Evolutionary conservation across 1,140 invertebrate species (phyloP).

Genomic region (Pseudomyrmex concolor): DNA sequence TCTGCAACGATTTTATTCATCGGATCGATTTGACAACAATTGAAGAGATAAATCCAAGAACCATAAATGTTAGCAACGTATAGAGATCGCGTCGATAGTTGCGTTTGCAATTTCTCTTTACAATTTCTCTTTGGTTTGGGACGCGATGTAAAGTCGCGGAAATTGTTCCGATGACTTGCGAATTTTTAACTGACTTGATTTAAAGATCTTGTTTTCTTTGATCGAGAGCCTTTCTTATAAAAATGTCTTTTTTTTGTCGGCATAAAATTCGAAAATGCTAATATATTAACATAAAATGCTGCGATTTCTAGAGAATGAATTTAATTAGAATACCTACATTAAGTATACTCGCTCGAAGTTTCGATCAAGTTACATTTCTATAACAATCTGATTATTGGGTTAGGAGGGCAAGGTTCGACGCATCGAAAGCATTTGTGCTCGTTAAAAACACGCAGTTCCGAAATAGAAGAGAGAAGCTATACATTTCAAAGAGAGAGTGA

Average conservation of each 20-base stretch:
- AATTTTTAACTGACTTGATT: slow-evolving; percentile 11
- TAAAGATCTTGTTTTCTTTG: not conserved
- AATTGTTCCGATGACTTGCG: slow-evolving; percentile 10
- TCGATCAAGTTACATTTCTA: not conserved
- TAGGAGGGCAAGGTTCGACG: not conserved
- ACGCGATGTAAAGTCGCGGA: not conserved
- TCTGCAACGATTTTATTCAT: not conserved
- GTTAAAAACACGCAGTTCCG: slow-evolving; percentile 18
- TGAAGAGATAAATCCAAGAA: slow-evolving; percentile 13
- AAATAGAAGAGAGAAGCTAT: slow-evolving; percentile 54
- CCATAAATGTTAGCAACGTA: not conserved
- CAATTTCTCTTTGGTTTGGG: slow-evolving; percentile 24
- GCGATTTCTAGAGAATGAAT: too few relatives aligned
- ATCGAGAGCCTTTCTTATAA: not conserved
- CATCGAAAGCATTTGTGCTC: slow-evolving; percentile 28
- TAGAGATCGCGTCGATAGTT: not conserved
- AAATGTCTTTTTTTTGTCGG: not conserved
- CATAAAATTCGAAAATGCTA: not conserved
- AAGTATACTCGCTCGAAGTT: too few relatives aligned
- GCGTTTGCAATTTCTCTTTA: too few relatives aligned
- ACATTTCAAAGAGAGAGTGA: slow-evolving; percentile 65
- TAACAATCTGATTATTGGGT: not conserved
- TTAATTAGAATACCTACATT: too few relatives aligned
- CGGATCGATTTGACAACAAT: not conserved
- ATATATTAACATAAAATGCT: too few relatives aligned